phyloP scores from a whole-genome alignment of 2,888 invertebrate species.

The Xestoiulus laeticollis region DNA sequence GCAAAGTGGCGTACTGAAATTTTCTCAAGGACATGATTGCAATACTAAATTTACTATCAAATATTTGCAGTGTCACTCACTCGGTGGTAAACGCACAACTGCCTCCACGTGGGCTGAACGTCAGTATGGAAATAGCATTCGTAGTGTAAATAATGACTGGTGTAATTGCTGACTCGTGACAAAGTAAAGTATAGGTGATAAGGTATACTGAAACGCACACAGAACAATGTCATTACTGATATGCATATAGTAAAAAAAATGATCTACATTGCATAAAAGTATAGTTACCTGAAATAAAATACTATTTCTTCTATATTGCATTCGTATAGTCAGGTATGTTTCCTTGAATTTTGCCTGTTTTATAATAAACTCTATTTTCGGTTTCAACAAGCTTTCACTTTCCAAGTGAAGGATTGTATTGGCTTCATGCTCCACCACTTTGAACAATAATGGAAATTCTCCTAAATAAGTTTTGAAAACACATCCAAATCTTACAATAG shows the following conservation, averaged over 20 bases:
- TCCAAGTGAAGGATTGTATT: not conserved
- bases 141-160: conserved; percentile 42
- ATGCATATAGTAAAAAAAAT: not conserved
- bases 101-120: conserved; percentile 47
- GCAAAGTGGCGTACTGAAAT: not conserved
- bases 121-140: conserved; percentile 47
- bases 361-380: conserved; percentile 34
- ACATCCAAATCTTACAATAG: not conserved
- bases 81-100: conserved; percentile 46
- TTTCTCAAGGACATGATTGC: not conserved
- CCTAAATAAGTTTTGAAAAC: conserved; percentile 16
- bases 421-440: conserved; percentile 35
- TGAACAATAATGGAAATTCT: conserved; percentile 22
- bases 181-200: conserved; percentile 47
- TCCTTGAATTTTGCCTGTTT: conserved; percentile 39
- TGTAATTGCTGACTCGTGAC: conserved; percentile 44
- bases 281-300: conserved; percentile 44
- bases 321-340: conserved; percentile 42
- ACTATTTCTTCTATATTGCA: conserved; percentile 46
- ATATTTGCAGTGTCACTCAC: conserved; percentile 32
- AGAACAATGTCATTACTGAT: not conserved
- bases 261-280: not conserved
- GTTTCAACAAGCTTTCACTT: conserved; percentile 30
- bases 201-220: conserved; percentile 41
- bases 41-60: not conserved